These are phyloP conservation scores for Aythya baeri DNA, from an alignment of 2,113 vertebrate species.

Conservation along the genomic window DNA sequence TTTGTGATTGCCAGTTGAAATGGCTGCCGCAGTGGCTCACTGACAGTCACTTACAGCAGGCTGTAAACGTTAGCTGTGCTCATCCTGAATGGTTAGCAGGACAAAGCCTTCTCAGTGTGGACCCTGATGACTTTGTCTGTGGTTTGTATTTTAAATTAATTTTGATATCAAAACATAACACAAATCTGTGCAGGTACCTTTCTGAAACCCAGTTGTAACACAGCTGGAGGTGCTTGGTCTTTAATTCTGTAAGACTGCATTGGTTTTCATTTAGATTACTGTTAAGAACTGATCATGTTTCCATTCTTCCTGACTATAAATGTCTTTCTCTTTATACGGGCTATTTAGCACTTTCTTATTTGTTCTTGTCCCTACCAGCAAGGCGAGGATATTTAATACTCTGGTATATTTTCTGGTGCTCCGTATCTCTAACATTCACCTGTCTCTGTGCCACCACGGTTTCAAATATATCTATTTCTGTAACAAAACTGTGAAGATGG, in stretches of 20 bases:
- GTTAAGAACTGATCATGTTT: background rate
- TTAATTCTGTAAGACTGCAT: background rate
- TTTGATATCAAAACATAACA: background rate
- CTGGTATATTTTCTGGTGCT: background rate
- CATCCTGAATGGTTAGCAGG: slow-evolving; percentile 81
- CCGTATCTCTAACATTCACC: background rate
- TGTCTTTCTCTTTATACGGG: background rate
- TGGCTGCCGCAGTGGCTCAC: slow-evolving; percentile 82
- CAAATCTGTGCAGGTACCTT: background rate
- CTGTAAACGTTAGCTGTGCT: slow-evolving; percentile 77
- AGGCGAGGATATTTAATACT: background rate
- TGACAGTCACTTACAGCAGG: slow-evolving; percentile 66
- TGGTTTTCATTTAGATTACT: background rate
- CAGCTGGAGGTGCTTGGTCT: background rate
- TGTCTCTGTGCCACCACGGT: background rate
- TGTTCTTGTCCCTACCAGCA: background rate
- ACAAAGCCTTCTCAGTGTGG: slow-evolving; percentile 77
- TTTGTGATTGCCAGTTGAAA: slow-evolving; percentile 84
- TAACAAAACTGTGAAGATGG: background rate
- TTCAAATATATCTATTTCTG: background rate
- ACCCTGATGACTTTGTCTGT: slow-evolving; percentile 80
- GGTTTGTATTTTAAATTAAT: slow-evolving; percentile 74
- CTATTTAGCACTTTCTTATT: background rate
- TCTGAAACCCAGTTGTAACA: background rate
- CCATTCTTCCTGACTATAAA: background rate